Base-by-base conservation (phyloP, 2,888 invertebrate species). In the Harmothoe impar region DNA sequence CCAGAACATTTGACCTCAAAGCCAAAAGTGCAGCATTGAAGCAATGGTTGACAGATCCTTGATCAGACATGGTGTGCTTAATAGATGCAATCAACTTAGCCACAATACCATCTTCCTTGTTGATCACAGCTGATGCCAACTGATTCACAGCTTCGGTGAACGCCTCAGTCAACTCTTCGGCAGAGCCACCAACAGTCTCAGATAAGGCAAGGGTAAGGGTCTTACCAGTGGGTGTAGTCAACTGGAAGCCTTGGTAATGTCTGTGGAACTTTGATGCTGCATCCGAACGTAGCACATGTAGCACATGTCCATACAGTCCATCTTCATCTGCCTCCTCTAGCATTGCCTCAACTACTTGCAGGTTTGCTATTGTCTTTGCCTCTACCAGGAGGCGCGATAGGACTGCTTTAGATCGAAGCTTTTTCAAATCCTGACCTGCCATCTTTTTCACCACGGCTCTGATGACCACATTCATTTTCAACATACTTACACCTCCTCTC, bases 1-100 rank as follows among this genome's bases (percentile, higher is more conserved):
- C 51, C 23, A 43, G 84, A 23, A 35, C 0, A 33, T 35, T 25
- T 7, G 33, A 35, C 20, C 84, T 17, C 17, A 35, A 15, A 31
- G 12, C 20, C 25, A 7, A 5, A 5, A 84, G 43, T 0, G 23
- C 51, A n/a, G 43, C 20, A 29, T 84, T 84, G 43, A 84, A 84
- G 17, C 23, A 15, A 5, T 10, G 84, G 20, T 84, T 84, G 12
- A 84, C 84, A 25, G 84, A 84, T n/a, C 84, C 84, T 25, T 84
- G 84, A 35, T 84, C 84, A 23, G 84, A 84, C 84, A 84, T 84
- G 43, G 84, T 84, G 84, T 84, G 43, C 25, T 84, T 84, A 35
- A 84, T 84, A 17, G 84, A 84, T n/a, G 84, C 23, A 10, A 84
- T 25, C 33, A 84, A 35, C 17, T 35, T 33, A 1, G 43, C 33